A percentile compares a stretch with the other conserved stretches of the same genome.
phyloP scores from a whole-genome alignment of 2,797 vertebrate species.

The Leontocebus nigricollis region DNA sequence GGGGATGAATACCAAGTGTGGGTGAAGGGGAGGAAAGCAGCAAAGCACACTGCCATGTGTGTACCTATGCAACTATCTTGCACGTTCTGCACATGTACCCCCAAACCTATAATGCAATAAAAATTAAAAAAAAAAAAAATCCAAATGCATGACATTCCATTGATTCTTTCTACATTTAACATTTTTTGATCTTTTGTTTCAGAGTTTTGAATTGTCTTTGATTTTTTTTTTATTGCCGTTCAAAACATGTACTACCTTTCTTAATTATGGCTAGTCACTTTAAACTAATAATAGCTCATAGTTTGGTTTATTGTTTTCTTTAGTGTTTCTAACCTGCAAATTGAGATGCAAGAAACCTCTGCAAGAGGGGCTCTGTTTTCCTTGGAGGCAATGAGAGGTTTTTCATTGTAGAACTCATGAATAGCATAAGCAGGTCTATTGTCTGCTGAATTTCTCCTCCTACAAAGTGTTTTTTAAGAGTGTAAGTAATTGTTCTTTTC shows the following conservation, averaged over 20 bases:
- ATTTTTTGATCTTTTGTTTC: neutral
- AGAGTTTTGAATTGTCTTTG: neutral
- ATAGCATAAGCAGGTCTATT: neutral
- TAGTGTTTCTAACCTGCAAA: neutral
- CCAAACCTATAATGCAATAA: too few species aligned
- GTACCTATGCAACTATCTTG: too few species aligned
- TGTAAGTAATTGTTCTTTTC: neutral
- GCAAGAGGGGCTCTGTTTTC: neutral
- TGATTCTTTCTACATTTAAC: neutral
- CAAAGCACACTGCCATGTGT: too few species aligned
- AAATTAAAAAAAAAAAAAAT: too few species aligned
- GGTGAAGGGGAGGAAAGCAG: too few species aligned
- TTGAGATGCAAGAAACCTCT: neutral
- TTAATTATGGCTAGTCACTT: neutral
- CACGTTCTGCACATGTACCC: too few species aligned
- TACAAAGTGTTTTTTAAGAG: neutral
- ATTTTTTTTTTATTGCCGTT: neutral
- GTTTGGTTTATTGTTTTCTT: neutral
- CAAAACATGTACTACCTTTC: neutral
- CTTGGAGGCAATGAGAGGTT: neutral
- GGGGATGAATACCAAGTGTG: too few species aligned
- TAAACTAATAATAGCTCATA: neutral
- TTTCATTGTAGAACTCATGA: neutral
- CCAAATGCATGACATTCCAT: neutral
- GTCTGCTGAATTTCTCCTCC: neutral